A percentile compares a stretch with the other conserved stretches of the same genome.
Conservation (phyloP, 2,888 invertebrate genomes). For the Steinernema scapterisci region DNA sequence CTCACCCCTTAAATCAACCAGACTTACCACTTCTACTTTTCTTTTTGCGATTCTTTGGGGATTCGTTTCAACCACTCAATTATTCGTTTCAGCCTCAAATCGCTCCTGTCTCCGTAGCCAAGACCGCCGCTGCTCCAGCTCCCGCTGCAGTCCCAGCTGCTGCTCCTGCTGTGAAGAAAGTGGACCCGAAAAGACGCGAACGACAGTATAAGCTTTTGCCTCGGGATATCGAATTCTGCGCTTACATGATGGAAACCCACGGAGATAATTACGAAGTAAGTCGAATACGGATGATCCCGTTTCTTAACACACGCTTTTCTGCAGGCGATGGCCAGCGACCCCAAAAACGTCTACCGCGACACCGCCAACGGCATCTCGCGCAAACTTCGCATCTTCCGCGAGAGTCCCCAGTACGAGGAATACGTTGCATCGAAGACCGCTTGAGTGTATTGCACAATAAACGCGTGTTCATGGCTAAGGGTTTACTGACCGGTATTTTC, state of each 20-base stretch:
- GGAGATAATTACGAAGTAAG: conserved; percentile 57
- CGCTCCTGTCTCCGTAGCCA: not conserved
- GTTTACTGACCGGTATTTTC: conserved; percentile 14
- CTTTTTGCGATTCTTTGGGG: not conserved
- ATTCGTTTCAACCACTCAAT: not conserved
- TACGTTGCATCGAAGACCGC: conserved; percentile 37
- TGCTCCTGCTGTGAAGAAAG: not conserved
- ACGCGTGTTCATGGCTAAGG: conserved; percentile 14
- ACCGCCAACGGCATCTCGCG: conserved; percentile 55
- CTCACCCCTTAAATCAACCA: not conserved
- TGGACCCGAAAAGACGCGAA: conserved; percentile 48
- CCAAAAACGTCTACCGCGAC: conserved; percentile 60
- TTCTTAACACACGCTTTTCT: conserved; percentile 33
- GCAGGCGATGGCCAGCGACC: conserved; percentile 60
- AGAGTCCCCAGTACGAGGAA: conserved; percentile 43
- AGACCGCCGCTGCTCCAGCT: not conserved
- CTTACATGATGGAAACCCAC: conserved; percentile 59
- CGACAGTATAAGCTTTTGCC: conserved; percentile 61
- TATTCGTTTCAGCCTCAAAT: not conserved
- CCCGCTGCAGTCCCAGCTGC: not conserved
- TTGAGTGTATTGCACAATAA: not conserved
- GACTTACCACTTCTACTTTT: not conserved
- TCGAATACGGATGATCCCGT: too few relatives aligned
- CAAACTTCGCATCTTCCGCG: conserved; percentile 62
- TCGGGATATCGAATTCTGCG: conserved; percentile 63